Conservation (phyloP, 2,888 invertebrate species). For the Philopedon plagiatum region DNA sequence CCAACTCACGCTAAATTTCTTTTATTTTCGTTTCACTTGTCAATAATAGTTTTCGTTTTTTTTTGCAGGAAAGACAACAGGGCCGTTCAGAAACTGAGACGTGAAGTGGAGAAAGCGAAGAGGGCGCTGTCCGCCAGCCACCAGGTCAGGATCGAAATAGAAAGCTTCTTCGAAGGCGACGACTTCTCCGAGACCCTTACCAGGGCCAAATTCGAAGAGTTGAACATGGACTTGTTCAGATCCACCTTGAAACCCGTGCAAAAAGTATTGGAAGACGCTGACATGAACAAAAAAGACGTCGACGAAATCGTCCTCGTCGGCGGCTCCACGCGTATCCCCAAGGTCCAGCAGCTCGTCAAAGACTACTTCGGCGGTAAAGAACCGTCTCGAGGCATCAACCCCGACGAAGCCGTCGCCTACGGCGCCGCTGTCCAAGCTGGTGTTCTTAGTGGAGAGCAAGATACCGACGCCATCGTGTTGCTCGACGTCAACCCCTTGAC, state of each 20-base stretch:
- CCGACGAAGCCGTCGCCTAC: conserved; percentile 99
- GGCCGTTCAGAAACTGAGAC: conserved; percentile 95
- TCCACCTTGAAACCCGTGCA: conserved; percentile 96
- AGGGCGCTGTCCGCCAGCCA: conserved; percentile 94
- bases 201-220: conserved; percentile 98
- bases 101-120: conserved; percentile 98
- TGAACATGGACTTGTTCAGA: conserved; percentile 85
- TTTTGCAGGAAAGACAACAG: conserved; percentile 72
- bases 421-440: conserved; percentile 99
- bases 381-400: conserved; percentile 97
- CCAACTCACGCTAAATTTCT: no score
- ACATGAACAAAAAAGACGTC: conserved; percentile 98
- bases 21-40: no score
- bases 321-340: conserved; percentile 99
- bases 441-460: conserved; percentile 97
- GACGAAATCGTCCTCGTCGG: conserved; percentile 99
- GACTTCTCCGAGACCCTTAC: conserved; percentile 99
- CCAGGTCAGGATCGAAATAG: conserved; percentile 98
- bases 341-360: conserved; percentile 93
- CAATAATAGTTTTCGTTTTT: background rate
- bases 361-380: conserved; percentile 98
- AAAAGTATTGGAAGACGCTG: conserved; percentile 94
- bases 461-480: conserved; percentile 95
- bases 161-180: conserved; percentile 97
- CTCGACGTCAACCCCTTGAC: conserved; percentile 99